Evolutionary conservation across 1,140 invertebrate species (phyloP).

Genomic region (Archivesica marissinica): DNA sequence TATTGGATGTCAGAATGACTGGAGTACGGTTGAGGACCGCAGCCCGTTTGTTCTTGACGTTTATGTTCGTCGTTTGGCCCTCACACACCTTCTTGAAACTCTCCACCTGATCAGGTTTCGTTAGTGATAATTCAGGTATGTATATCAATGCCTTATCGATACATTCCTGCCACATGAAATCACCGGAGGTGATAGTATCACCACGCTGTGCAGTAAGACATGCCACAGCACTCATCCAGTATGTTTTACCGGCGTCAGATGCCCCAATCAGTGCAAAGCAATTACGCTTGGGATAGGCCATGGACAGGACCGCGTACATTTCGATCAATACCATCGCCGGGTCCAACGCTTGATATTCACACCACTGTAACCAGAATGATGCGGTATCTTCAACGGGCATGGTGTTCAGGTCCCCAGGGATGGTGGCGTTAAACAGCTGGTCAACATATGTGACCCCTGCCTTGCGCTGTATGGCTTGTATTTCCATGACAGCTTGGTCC

Average conservation of each 20-base stretch:
- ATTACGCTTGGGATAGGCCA: neutral
- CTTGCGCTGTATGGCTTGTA: neutral
- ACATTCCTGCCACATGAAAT: conserved; percentile 30
- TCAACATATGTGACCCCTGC: neutral
- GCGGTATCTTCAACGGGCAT: neutral
- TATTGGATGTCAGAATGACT: neutral
- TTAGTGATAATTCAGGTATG: neutral
- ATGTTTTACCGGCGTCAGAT: neutral
- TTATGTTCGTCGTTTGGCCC: neutral
- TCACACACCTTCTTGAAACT: conserved; percentile 2
- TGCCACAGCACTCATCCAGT: neutral
- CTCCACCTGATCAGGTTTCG: conserved; percentile 17
- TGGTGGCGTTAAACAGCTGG: neutral
- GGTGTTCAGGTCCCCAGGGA: neutral
- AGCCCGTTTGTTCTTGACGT: conserved; percentile 6
- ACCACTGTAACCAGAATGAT: neutral
- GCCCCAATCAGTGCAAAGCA: neutral
- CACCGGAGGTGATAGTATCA: neutral
- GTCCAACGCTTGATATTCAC: neutral
- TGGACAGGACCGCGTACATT: neutral
- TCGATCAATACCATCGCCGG: neutral
- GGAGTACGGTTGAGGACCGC: neutral
- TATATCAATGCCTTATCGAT: neutral
- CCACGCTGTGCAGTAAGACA: neutral
- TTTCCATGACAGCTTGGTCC: neutral